These are phyloP conservation scores for Phoxinus phoxinus DNA, from an alignment of 2,113 vertebrate genomes.

Conservation along the genomic window DNA sequence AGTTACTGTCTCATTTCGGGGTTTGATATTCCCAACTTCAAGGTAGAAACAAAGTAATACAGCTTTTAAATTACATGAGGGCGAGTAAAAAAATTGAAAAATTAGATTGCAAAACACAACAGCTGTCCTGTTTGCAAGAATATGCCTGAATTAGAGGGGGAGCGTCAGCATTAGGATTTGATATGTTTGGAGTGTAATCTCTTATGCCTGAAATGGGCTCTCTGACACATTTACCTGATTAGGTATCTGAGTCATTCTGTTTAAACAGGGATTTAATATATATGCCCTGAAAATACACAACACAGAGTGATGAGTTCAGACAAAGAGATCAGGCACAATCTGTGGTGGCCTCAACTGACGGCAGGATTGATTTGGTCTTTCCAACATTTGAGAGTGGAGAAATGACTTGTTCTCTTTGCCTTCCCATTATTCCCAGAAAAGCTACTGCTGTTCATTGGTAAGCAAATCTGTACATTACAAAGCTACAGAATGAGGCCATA, in stretches of 20 bases:
- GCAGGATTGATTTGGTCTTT: not conserved
- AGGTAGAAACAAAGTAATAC: not conserved
- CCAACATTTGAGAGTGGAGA: not conserved
- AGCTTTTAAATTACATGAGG: not conserved
- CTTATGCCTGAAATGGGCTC: not conserved
- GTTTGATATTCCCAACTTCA: not conserved
- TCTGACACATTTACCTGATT: not conserved
- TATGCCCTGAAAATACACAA: not conserved
- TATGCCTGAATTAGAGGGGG: not conserved
- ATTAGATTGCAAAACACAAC: not conserved
- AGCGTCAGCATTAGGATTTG: not conserved
- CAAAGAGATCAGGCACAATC: not conserved
- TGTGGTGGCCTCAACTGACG: not conserved
- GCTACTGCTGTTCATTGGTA: not conserved
- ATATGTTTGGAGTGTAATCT: not conserved
- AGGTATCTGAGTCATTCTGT: not conserved
- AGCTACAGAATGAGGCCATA: not conserved
- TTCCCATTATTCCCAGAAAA: not conserved
- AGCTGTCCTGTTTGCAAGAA: not conserved
- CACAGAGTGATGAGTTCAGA: conserved; percentile 1
- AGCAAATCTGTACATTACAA: conserved; percentile 43
- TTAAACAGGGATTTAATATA: conserved; percentile 26
- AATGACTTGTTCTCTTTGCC: not conserved
- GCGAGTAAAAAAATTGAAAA: not conserved
- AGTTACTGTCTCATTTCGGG: not conserved